phyloP scores from a whole-genome alignment of 1,140 invertebrate genomes.

The Andricus grossulariae region DNA sequence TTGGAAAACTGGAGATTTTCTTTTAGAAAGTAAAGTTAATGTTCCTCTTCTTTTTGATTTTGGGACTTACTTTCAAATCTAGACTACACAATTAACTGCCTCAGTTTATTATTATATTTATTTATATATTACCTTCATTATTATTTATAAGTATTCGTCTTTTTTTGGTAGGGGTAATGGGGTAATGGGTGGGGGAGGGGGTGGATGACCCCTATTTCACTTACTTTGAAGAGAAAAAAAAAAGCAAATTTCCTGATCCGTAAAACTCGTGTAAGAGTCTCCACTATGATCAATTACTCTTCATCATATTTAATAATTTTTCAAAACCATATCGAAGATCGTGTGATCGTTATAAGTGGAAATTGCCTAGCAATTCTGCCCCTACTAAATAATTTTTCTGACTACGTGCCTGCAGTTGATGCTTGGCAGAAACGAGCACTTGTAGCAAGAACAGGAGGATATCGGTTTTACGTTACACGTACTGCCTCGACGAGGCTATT shows the following conservation, averaged over 20 bases:
- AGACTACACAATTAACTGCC: too few relatives aligned
- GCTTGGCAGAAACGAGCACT: not conserved
- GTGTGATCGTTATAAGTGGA: constrained; percentile 14
- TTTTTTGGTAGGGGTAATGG: too few relatives aligned
- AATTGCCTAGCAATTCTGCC: constrained; percentile 4
- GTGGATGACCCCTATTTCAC: too few relatives aligned
- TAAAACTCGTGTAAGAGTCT: not conserved
- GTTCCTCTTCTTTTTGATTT: too few relatives aligned
- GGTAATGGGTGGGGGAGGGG: too few relatives aligned
- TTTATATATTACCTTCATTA: too few relatives aligned
- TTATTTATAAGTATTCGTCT: too few relatives aligned
- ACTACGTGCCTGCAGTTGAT: not conserved
- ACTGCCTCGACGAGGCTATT: constrained; percentile 8
- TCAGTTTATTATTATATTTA: too few relatives aligned
- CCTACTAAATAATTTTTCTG: constrained; percentile 9
- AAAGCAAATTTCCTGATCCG: not conserved
- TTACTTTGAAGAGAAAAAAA: not conserved
- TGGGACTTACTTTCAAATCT: too few relatives aligned
- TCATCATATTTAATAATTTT: not conserved
- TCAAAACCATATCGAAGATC: not conserved
- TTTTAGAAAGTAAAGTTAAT: too few relatives aligned
- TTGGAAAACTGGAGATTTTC: too few relatives aligned
- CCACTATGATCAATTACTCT: not conserved
- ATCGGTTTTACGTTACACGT: constrained; percentile 26
- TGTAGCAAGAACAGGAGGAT: constrained; percentile 1